Evolutionary conservation across 1,140 invertebrate genomes (phyloP).

Genomic region (Pentalonia nigronervosa): DNA sequence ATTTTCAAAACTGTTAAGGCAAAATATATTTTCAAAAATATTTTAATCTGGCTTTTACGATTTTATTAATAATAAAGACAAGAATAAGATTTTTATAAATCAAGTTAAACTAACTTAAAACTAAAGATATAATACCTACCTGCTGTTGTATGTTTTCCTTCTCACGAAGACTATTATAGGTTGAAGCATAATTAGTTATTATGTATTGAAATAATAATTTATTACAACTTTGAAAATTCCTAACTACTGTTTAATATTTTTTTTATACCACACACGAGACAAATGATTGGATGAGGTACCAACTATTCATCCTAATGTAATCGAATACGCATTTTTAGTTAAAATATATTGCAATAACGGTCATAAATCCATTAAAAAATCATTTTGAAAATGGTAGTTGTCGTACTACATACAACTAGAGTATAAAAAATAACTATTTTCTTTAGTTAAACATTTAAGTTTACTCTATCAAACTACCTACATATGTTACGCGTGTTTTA

Average conservation of each 20-base stretch:
- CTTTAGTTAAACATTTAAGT: not conserved
- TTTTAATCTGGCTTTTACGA: not conserved
- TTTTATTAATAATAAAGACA: not conserved
- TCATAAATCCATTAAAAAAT: not conserved
- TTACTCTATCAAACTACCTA: not conserved
- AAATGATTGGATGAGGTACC: not conserved
- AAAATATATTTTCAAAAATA: not conserved
- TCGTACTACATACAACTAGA: not conserved
- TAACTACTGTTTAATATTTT: not conserved
- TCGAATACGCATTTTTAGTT: not conserved
- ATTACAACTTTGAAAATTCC: not conserved
- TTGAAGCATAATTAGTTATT: not conserved
- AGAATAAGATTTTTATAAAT: not conserved
- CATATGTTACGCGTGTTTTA: not conserved
- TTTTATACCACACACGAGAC: not conserved
- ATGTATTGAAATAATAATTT: not conserved
- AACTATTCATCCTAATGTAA: not conserved
- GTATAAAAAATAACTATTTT: not conserved
- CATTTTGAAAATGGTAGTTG: not conserved
- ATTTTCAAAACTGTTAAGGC: not conserved
- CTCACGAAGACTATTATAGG: not conserved
- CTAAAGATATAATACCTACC: not conserved
- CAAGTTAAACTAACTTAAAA: not conserved
- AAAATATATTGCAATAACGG: not conserved
- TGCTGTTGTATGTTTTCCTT: not conserved